A percentile compares a stretch with the other conserved stretches of the same genome.
These are phyloP conservation scores for Passer montanus DNA, from an alignment of 2,113 vertebrate genomes.

Conservation along the genomic window DNA sequence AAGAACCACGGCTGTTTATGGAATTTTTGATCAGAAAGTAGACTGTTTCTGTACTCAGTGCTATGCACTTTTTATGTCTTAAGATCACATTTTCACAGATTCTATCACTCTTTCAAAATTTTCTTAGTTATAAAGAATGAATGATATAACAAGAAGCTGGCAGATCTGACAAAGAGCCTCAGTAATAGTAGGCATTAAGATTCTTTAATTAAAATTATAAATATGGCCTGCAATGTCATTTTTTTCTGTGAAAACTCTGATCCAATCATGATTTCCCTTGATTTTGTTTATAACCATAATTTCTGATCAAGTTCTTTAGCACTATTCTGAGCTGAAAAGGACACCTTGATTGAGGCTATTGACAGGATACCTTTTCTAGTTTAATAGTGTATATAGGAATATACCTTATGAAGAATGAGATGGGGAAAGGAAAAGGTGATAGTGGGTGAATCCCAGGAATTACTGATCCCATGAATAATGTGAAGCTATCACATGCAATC, in stretches of 20 bases:
- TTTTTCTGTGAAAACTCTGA: neutral
- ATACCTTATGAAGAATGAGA: neutral
- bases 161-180: neutral
- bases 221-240: neutral
- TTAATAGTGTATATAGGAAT: neutral
- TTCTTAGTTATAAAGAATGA: neutral
- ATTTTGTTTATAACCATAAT: neutral
- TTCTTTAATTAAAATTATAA: neutral
- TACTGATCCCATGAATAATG: neutral
- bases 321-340: neutral
- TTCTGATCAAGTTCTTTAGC: neutral
- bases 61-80: neutral
- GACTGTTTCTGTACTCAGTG: neutral
- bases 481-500: neutral
- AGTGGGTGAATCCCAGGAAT: neutral
- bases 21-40: neutral
- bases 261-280: neutral
- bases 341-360: neutral
- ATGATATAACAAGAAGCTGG: neutral
- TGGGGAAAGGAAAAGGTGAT: neutral
- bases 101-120: neutral
- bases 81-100: conserved; percentile 22
- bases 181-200: neutral
- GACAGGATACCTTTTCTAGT: neutral
- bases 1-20: neutral